phyloP scores from a whole-genome alignment of 2,888 invertebrate genomes.

The Globia sparganii region DNA sequence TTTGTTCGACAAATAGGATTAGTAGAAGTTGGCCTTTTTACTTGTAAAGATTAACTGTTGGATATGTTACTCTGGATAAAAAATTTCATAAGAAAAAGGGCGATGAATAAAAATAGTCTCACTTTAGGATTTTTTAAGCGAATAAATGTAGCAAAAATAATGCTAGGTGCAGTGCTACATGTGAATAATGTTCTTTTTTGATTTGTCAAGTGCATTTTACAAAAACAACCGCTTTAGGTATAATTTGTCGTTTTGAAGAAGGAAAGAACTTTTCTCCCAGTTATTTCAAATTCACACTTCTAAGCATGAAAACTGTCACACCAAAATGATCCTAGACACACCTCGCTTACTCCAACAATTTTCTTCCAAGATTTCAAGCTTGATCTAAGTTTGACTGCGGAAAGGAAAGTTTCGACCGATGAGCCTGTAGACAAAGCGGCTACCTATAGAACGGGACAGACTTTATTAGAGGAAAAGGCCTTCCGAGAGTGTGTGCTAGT shows the following conservation, averaged over 20 bases:
- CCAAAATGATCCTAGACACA: conserved; percentile 71
- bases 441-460: conserved; percentile 78
- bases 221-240: not conserved
- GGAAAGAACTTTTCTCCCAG: not conserved
- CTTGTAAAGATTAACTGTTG: conserved; percentile 12
- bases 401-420: conserved; percentile 88
- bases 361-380: conserved; percentile 77
- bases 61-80: not conserved
- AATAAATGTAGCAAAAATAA: not conserved
- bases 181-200: too few relatives aligned
- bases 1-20: conserved; percentile 68
- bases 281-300: not conserved
- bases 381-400: conserved; percentile 88
- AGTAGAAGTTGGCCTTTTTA: conserved; percentile 17
- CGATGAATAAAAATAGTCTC: not conserved
- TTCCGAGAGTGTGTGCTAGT: conserved; percentile 75
- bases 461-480: conserved; percentile 80
- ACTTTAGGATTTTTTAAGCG: not conserved
- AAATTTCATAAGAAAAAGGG: not conserved
- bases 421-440: conserved; percentile 84
- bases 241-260: not conserved
- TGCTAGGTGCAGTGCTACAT: not conserved
- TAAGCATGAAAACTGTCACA: conserved; percentile 70
- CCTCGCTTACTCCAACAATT: conserved; percentile 37
- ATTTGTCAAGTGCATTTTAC: too few relatives aligned